Conservation (phyloP, 2,797 vertebrate genomes). For the Microhierax caerulescens region DNA sequence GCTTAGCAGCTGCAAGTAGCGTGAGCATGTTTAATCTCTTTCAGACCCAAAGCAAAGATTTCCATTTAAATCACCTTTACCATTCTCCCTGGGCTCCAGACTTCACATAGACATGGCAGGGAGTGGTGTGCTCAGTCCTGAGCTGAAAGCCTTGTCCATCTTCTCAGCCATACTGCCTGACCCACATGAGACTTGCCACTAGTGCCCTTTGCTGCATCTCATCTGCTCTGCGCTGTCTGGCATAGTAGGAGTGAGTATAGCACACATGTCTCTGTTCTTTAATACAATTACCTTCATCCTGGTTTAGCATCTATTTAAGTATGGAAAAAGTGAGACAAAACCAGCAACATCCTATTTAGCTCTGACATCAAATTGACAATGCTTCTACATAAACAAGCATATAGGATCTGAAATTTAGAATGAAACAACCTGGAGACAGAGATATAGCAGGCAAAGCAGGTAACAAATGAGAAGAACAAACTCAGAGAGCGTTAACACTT, state of each 20-base stretch:
- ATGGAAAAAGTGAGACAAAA: not conserved
- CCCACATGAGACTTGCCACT: not conserved
- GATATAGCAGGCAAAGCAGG: not conserved
- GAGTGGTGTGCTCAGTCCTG: not conserved
- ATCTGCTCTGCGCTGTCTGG: not conserved
- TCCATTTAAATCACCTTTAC: not conserved
- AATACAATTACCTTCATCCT: not conserved
- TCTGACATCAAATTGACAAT: not conserved
- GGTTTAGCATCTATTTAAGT: not conserved
- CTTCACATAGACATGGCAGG: not conserved
- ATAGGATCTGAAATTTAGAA: not conserved
- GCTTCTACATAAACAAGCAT: not conserved
- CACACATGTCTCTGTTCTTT: not conserved
- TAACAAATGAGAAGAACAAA: not conserved
- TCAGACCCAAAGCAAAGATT: not conserved
- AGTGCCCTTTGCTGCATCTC: not conserved
- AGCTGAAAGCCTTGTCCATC: not conserved
- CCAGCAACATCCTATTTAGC: not conserved
- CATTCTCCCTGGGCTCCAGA: not conserved
- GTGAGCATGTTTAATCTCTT: not conserved
- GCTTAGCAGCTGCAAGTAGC: not conserved
- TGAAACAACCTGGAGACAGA: not conserved
- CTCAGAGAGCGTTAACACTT: not conserved
- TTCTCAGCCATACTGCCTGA: not conserved
- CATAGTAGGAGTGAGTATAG: fast-evolving